Evolutionary conservation across 2,113 vertebrate genomes (phyloP).

Genomic region (Sceloporus undulatus): DNA sequence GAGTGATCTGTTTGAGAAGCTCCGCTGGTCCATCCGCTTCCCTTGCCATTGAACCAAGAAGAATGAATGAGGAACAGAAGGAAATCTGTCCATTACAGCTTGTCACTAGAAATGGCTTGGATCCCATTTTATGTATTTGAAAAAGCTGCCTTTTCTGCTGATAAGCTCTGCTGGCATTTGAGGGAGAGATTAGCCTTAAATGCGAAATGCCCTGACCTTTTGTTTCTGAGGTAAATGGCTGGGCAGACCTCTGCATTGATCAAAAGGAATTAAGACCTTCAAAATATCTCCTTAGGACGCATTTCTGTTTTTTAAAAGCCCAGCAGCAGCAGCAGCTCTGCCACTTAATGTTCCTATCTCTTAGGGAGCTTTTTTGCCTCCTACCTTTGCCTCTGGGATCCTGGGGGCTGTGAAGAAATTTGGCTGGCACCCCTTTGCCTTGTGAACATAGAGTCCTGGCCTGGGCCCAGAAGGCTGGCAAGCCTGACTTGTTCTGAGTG

Average conservation of each 20-base stretch:
- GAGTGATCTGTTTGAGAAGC: not conserved
- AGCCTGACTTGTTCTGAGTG: not conserved
- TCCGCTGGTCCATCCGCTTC: conserved; percentile 2
- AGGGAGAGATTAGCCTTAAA: not conserved
- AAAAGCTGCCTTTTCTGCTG: not conserved
- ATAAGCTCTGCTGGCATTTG: not conserved
- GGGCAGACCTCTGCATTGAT: not conserved
- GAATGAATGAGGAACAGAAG: not conserved
- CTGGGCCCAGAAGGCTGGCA: not conserved
- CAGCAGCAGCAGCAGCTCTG: not conserved
- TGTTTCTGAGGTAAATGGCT: not conserved
- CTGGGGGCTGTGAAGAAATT: not conserved
- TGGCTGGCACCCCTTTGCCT: rapidly evolving
- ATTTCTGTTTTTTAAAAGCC: not conserved
- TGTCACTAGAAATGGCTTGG: rapidly evolving
- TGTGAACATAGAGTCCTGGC: not conserved
- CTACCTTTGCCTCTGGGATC: rapidly evolving
- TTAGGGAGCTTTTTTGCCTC: not conserved
- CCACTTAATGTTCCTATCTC: rapidly evolving
- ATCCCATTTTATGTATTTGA: not conserved
- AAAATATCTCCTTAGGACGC: not conserved
- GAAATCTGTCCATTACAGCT: conserved; percentile 17
- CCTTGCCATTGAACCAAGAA: not conserved
- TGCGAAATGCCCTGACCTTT: not conserved
- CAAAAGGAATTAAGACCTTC: not conserved